A percentile compares a stretch with the other conserved stretches of the same genome.
phyloP scores from a whole-genome alignment of 1,140 invertebrate genomes.

The Ceratina calcarata region DNA sequence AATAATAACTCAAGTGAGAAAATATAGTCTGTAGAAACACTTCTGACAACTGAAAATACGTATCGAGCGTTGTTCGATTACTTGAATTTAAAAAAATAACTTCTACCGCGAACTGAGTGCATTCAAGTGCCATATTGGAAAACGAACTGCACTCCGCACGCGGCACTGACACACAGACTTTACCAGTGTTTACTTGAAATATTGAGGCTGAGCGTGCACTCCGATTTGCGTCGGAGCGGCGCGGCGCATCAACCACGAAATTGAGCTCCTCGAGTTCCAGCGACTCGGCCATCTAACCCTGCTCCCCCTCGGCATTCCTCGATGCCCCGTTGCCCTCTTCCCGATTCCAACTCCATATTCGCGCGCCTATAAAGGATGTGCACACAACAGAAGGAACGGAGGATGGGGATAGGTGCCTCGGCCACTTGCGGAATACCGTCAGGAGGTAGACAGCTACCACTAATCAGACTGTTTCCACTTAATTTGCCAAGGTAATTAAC shows the following conservation, averaged over 20 bases:
- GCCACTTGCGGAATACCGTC: slow-evolving; percentile 64
- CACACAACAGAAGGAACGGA: slow-evolving; percentile 35
- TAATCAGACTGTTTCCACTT: slow-evolving; percentile 79
- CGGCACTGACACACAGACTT: not conserved
- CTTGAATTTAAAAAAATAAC: no score
- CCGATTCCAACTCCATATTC: not conserved
- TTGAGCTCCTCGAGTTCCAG: slow-evolving; percentile 44
- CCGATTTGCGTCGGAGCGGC: slow-evolving; percentile 36
- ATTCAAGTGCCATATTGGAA: no score
- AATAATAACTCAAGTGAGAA: no score
- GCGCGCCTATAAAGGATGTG: slow-evolving; percentile 51
- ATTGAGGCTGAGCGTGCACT: slow-evolving; percentile 27
- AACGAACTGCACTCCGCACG: no score
- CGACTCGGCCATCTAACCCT: slow-evolving; percentile 22
- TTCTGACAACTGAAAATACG: no score
- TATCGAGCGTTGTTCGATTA: no score
- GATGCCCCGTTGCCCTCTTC: not conserved
- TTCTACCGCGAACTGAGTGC: no score
- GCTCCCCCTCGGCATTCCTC: no score
- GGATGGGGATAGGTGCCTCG: slow-evolving; percentile 5
- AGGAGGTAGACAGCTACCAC: slow-evolving; percentile 70
- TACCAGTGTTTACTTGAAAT: slow-evolving; percentile 29
- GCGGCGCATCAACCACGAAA: slow-evolving; percentile 52
- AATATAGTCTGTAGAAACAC: no score
- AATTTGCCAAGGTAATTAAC: slow-evolving; percentile 79